phyloP scores from a whole-genome alignment of 1,140 invertebrate species.

The Drosophila sturtevanti region DNA sequence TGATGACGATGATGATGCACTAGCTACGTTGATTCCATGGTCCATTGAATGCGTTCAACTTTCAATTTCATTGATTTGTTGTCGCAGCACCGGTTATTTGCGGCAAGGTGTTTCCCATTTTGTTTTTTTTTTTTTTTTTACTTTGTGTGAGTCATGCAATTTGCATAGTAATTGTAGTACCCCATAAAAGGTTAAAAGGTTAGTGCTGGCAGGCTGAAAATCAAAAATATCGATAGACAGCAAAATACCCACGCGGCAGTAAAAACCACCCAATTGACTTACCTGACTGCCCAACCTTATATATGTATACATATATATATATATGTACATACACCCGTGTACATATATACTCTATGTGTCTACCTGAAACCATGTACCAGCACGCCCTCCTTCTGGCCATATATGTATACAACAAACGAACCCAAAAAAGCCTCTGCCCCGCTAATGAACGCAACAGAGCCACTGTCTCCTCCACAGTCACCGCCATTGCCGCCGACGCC shows the following conservation, averaged over 20 bases:
- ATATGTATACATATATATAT: not conserved
- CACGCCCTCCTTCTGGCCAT: conserved; percentile 65
- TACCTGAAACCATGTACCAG: conserved; percentile 69
- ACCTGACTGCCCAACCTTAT: conserved; percentile 46
- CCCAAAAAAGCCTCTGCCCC: conserved; percentile 63
- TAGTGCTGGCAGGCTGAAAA: conserved; percentile 9
- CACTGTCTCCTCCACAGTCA: conserved; percentile 56
- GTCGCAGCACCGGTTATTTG: conserved; percentile 26
- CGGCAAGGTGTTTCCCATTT: conserved; percentile 59
- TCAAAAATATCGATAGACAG: conserved; percentile 17
- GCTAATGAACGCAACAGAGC: conserved; percentile 77
- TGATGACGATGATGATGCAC: conserved; percentile 45
- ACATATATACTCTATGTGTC: conserved; percentile 19
- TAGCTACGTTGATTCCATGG: conserved; percentile 23
- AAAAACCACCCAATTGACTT: conserved; percentile 60
- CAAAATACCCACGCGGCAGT: conserved; percentile 42
- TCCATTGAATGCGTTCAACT: conserved; percentile 60
- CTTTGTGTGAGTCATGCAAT: conserved; percentile 54
- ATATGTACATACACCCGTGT: conserved; percentile 13
- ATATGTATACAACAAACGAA: conserved; percentile 44
- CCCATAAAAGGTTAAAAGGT: conserved; percentile 35
- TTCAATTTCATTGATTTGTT: conserved; percentile 69
- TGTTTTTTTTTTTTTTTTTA: not conserved
- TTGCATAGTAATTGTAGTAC: conserved; percentile 46
- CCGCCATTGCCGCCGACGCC: conserved; percentile 18